Conservation (phyloP, 1,140 invertebrate species). For the Lutraria rhynchaena region DNA sequence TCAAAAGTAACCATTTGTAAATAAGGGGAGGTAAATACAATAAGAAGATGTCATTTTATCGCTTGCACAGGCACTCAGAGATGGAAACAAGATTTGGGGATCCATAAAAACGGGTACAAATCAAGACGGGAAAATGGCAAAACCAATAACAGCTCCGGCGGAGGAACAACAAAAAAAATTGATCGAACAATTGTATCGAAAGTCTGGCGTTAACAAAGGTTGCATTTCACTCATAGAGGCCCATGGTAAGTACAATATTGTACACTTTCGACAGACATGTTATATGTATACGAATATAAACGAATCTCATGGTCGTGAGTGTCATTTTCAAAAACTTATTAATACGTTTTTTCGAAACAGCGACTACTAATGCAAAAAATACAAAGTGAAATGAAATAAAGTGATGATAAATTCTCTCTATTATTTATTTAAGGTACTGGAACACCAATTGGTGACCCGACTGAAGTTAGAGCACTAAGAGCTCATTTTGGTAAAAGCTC, state of each 20-base stretch:
- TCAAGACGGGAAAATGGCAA: slow-evolving; percentile 63
- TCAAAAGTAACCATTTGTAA: no score
- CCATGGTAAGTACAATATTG: slow-evolving; percentile 66
- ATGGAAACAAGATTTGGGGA: slow-evolving; percentile 60
- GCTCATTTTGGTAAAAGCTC: slow-evolving; percentile 26
- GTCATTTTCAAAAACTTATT: no score
- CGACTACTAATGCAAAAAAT: neutral
- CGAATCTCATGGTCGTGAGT: no score
- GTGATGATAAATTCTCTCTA: no score
- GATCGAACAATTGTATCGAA: slow-evolving; percentile 35
- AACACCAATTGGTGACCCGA: slow-evolving; percentile 67
- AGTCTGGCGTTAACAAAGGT: slow-evolving; percentile 21
- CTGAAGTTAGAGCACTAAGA: slow-evolving; percentile 58
- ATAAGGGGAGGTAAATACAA: no score
- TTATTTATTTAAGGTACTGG: slow-evolving; percentile 59
- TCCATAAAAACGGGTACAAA: slow-evolving; percentile 58
- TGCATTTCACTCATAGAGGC: slow-evolving; percentile 64
- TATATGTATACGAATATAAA: no score
- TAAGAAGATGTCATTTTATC: neutral
- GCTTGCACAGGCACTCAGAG: slow-evolving; percentile 60
- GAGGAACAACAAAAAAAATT: slow-evolving; percentile 52
- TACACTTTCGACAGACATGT: no score
- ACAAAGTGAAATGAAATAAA: no score
- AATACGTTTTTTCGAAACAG: no score
- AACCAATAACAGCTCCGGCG: slow-evolving; percentile 67